Base-by-base conservation (phyloP, 1,140 invertebrate genomes). In the Procambarus clarkii region DNA sequence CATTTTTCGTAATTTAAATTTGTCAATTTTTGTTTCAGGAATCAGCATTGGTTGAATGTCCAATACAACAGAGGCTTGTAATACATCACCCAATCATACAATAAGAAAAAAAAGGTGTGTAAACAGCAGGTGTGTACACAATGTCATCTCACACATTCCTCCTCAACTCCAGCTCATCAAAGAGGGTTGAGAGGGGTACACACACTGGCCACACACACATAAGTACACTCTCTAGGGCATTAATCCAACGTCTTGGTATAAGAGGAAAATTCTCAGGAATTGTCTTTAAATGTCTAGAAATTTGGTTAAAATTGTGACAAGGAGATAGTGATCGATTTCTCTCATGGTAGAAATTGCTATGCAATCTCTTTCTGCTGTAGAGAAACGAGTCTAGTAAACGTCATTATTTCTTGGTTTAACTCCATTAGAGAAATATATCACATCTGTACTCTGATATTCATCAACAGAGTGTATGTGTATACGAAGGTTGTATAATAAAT, bases 1-100 rank as follows among this genome's bases (percentile, higher is more conserved):
- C n/a, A n/a, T n/a, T n/a, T n/a, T n/a, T n/a, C n/a, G n/a, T n/a
- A n/a, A n/a, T n/a, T n/a, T n/a, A n/a, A n/a, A n/a, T n/a, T n/a
- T n/a, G n/a, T n/a, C n/a, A n/a, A n/a, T n/a, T 81, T 15, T 54
- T 50, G 79, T n/a, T 21, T 11, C 21, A 54, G 54, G 54, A 34
- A 81, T 81, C 24, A 81, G 21, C 34, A 58, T 81, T 54, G n/a
- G 79, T 81, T 81, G 54, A 58, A 44, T 54, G 46, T 81, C 79
- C 54, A 54, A 54, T 21, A 58, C 48, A 58, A 46, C 9, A 81
- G 46, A 45, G 21, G n/a, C 18, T 54, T 18, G 48, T 18, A 81
- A 54, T 34, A 58, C 48, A 58, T 50, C 21, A 81, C n/a, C 24
- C n/a, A 74, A 74, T 74, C 8, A 74, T 74, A 74, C 69, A 74